Base-by-base conservation (phyloP, 2,113 vertebrate genomes). In the Connochaetes taurinus region DNA sequence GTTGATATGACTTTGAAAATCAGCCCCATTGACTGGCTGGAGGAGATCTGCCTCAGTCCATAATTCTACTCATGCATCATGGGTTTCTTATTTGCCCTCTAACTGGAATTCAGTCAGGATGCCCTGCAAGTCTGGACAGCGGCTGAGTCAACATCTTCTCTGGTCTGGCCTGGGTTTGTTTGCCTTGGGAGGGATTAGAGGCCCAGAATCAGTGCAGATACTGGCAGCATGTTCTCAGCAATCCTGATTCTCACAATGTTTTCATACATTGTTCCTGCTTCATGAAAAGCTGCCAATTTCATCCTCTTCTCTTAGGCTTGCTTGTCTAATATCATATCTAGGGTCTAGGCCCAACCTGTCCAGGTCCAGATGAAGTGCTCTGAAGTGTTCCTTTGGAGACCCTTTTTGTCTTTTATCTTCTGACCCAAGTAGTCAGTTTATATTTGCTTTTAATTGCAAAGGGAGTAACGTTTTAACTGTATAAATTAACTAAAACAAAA, bases 401-500 rank as follows among this genome's bases (percentile, higher is more conserved):
- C 52, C 80, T 85, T 92, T 11, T n/a, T 53, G 12, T 85, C 6
- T 78, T 93, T 84, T 74, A 57, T 47, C 33, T 95, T 85, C 86
- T 74, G 14, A 92, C 3, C 14, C 36, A 76, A 91, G 47, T 15
- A 5, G 52, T 55, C 7, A 83, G 21, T 83, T 9, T 83, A 53
- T 83, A n/a, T 93, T 62, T 11, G 71, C 95, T 97, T 93, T 33
- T 74, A 76, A 62, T 58, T 93, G 45, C 40, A 90, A 82, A 87
- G 29, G 12, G 40, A 74, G 33, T 25, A 31, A 81, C 7, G 1
- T 92, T 95, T 90, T 40, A 97, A 95, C 64, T 84, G 31, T 90
- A 7, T 5, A 58, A 19, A 27, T 81, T 85, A 92, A 87, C 64
- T 36, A 94, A 90, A 10, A 60, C 27, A 76, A 97, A 81, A 45